These are phyloP conservation scores for Neuroterus valhalla DNA, from an alignment of 1,140 invertebrate species.

Conservation along the genomic window DNA sequence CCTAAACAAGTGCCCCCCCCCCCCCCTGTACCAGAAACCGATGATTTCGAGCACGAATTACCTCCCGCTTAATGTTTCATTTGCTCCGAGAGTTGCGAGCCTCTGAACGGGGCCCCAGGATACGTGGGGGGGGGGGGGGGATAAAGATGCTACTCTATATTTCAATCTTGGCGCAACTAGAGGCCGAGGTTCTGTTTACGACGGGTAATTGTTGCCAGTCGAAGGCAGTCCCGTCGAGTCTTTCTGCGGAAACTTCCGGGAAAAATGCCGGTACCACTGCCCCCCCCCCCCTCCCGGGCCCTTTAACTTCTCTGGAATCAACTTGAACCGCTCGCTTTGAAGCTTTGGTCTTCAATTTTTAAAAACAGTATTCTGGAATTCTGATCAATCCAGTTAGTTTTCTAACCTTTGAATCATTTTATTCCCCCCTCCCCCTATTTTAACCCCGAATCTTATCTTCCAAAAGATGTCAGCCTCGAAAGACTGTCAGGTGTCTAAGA, in stretches of 20 bases:
- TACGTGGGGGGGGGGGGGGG: neutral
- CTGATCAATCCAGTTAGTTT: no score
- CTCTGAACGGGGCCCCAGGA: no score
- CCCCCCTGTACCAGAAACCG: slow-evolving; percentile 13
- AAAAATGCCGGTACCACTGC: slow-evolving; percentile 54
- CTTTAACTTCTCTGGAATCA: slow-evolving; percentile 35
- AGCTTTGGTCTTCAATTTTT: neutral
- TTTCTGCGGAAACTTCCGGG: slow-evolving; percentile 59
- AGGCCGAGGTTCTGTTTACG: slow-evolving; percentile 55
- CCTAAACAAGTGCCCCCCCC: neutral
- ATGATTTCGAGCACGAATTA: slow-evolving; percentile 34
- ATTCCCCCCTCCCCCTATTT: no score
- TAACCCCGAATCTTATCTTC: no score
- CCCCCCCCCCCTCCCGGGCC: slow-evolving; percentile 34
- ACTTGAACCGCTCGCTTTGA: neutral
- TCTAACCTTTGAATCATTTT: no score
- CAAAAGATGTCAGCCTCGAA: no score
- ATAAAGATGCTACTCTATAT: slow-evolving; percentile 59
- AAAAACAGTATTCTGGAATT: no score
- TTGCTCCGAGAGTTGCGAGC: neutral
- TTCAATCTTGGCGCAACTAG: slow-evolving; percentile 61
- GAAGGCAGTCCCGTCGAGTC: slow-evolving; percentile 58
- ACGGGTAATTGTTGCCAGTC: slow-evolving; percentile 66
- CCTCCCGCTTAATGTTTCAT: slow-evolving; percentile 21
- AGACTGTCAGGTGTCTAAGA: neutral